phyloP scores from a whole-genome alignment of 2,797 vertebrate species.

The Sciaenops ocellatus region DNA sequence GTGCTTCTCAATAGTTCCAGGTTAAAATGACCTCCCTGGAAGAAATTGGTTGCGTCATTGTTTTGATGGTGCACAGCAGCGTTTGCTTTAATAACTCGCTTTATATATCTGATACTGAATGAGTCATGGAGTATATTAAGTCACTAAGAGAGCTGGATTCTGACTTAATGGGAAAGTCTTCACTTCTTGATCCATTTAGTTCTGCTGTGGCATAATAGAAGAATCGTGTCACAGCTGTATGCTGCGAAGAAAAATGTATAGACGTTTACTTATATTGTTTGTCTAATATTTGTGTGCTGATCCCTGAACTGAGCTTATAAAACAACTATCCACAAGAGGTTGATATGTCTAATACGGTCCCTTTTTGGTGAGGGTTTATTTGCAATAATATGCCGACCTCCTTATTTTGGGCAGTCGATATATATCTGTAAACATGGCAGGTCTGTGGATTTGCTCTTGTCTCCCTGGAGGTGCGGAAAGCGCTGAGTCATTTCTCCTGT shows the following conservation, averaged over 20 bases:
- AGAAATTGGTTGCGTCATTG: conserved; percentile 34
- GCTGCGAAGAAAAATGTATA: neutral
- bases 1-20: conserved; percentile 22
- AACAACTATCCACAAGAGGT: neutral
- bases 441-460: conserved; percentile 21
- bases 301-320: neutral
- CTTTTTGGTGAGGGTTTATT: neutral
- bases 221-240: neutral
- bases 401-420: neutral
- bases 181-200: conserved; percentile 20
- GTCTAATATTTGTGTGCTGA: neutral
- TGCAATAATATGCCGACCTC: neutral
- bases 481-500: conserved; percentile 50
- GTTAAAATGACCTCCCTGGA: conserved; percentile 27
- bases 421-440: conserved; percentile 31
- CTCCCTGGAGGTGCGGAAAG: conserved; percentile 20
- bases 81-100: conserved; percentile 35
- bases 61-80: conserved; percentile 42
- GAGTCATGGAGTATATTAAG: conserved; percentile 36
- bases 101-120: conserved; percentile 37
- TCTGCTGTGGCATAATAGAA: neutral
- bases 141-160: conserved; percentile 9
- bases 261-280: neutral
- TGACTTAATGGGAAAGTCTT: conserved; percentile 22
- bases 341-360: neutral